A percentile compares a stretch with the other conserved stretches of the same genome.
Evolutionary conservation across 2,113 vertebrate genomes (phyloP).

Genomic region (Salvator merianae): DNA sequence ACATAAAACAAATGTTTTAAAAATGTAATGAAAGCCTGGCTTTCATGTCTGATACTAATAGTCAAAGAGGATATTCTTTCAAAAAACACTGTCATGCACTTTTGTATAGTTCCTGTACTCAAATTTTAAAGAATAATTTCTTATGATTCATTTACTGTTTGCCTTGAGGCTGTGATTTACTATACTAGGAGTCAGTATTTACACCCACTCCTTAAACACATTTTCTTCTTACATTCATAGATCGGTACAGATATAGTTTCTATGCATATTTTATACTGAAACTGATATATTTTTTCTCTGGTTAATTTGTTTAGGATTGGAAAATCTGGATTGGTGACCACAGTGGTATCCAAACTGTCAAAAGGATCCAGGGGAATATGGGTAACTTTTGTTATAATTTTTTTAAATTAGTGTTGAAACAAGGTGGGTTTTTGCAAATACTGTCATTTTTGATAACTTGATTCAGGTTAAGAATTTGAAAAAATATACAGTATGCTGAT

Average conservation of each 20-base stretch:
- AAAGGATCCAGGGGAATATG: not conserved
- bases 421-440: fast-evolving
- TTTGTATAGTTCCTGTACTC: constrained; percentile 15
- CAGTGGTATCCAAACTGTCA: constrained; percentile 26
- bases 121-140: not conserved
- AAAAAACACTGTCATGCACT: constrained; percentile 16
- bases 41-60: not conserved
- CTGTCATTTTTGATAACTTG: not conserved
- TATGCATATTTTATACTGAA: not conserved
- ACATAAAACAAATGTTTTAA: constrained; percentile 17
- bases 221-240: not conserved
- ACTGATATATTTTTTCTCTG: not conserved
- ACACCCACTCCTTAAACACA: constrained; percentile 2
- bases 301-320: not conserved
- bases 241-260: not conserved
- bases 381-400: constrained; percentile 9
- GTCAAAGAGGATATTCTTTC: constrained; percentile 6
- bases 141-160: constrained; percentile 23
- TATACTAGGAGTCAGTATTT: not conserved
- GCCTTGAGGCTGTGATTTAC: constrained; percentile 25
- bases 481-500: constrained; percentile 30
- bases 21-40: constrained; percentile 3
- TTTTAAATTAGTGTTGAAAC: constrained; percentile 11
- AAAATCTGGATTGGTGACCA: not conserved
- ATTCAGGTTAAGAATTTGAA: constrained; percentile 24